phyloP scores from a whole-genome alignment of 2,113 vertebrate genomes.

The Ahaetulla prasina region DNA sequence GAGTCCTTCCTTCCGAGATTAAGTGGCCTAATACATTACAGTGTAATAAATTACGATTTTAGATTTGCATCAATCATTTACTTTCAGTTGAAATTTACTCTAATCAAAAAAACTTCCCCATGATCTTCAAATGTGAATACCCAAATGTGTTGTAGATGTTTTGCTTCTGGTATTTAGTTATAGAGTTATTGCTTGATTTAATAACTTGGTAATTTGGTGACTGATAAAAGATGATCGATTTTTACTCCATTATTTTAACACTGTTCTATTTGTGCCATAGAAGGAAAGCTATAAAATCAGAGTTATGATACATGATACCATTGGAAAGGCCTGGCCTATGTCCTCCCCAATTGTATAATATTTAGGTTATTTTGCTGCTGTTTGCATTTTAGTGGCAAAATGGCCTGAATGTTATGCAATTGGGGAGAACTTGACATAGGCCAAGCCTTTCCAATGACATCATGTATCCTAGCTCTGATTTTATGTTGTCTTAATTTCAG shows the following conservation, averaged over 20 bases:
- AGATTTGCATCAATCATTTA: neutral
- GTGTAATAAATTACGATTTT: neutral
- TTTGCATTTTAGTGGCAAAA: neutral
- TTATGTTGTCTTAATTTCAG: neutral
- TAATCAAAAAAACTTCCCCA: neutral
- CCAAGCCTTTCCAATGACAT: neutral
- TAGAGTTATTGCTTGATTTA: neutral
- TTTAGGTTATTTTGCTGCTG: neutral
- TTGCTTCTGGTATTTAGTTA: neutral
- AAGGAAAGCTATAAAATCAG: neutral
- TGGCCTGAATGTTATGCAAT: neutral
- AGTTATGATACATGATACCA: neutral
- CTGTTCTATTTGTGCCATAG: neutral
- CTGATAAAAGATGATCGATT: neutral
- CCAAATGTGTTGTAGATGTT: neutral
- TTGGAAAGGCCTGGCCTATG: neutral
- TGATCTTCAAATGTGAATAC: neutral
- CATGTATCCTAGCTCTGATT: neutral
- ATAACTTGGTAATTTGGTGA: neutral
- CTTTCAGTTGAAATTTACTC: neutral
- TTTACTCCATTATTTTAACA: neutral
- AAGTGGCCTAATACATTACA: neutral
- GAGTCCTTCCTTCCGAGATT: too few species aligned
- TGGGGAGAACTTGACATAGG: neutral
- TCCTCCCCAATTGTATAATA: neutral